Conservation (phyloP, 1,140 invertebrate species). For the Drosophila kikkawai region DNA sequence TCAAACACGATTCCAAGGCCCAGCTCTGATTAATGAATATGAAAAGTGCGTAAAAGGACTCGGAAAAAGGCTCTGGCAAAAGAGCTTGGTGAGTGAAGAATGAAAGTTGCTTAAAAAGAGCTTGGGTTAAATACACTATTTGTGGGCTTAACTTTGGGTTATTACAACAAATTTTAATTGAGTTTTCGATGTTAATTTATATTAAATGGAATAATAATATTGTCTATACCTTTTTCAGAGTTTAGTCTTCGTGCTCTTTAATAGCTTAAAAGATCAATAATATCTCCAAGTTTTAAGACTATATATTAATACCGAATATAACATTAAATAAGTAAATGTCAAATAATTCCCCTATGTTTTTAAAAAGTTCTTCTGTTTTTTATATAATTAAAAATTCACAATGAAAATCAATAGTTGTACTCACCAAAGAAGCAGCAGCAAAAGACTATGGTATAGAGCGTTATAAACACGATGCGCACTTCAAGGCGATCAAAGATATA, state of each 20-base stretch:
- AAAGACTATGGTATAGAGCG: conserved; percentile 87
- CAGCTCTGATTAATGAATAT: conserved; percentile 20
- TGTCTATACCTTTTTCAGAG: not conserved
- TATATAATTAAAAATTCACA: not conserved
- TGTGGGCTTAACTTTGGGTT: too few relatives aligned
- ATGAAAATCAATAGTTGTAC: conserved; percentile 63
- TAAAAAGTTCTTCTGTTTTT: not conserved
- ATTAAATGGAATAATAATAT: not conserved
- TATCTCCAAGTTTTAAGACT: too few relatives aligned
- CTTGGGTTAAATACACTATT: not conserved
- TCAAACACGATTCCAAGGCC: conserved; percentile 19
- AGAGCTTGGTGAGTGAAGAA: not conserved
- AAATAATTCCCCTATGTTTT: too few relatives aligned
- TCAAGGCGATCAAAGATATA: conserved; percentile 88
- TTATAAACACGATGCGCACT: conserved; percentile 87
- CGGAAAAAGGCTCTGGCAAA: not conserved
- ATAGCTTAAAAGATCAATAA: not conserved
- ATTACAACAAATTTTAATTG: not conserved
- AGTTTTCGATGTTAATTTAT: not conserved
- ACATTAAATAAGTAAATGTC: not conserved
- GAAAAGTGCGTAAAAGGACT: not conserved
- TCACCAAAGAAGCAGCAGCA: conserved; percentile 88
- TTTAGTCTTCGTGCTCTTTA: not conserved
- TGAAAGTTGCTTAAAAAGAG: not conserved
- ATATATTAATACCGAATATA: not conserved